These are phyloP conservation scores for Microctenopoma stevenorrisi DNA, from an alignment of 2,797 vertebrate genomes.

Conservation along the genomic window DNA sequence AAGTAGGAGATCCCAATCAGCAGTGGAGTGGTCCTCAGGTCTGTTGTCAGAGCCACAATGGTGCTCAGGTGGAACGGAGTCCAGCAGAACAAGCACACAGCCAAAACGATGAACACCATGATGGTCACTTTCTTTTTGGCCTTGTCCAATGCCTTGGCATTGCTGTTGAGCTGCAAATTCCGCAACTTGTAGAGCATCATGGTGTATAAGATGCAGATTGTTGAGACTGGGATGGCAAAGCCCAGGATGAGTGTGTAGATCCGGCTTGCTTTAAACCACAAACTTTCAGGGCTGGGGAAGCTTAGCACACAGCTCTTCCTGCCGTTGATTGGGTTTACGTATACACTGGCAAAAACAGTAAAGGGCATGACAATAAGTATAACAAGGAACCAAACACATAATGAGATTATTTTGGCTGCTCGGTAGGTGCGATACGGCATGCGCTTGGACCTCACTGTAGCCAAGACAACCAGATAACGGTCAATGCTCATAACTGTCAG, in stretches of 20 bases:
- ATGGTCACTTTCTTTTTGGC: constrained; percentile 90
- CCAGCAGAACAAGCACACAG: constrained; percentile 90
- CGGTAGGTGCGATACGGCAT: constrained; percentile 86
- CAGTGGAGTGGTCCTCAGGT: constrained; percentile 86
- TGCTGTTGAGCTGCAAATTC: constrained; percentile 87
- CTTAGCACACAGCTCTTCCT: constrained; percentile 88
- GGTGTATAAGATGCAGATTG: constrained; percentile 87
- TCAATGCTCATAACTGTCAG: constrained; percentile 90
- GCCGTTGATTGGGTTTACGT: constrained; percentile 69
- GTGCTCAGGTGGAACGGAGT: constrained; percentile 91
- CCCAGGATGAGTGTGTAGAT: constrained; percentile 88
- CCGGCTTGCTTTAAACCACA: constrained; percentile 89
- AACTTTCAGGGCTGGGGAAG: constrained; percentile 86
- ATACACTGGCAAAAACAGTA: constrained; percentile 85
- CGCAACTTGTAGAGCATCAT: constrained; percentile 88
- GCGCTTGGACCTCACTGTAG: constrained; percentile 85
- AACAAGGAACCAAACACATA: constrained; percentile 88
- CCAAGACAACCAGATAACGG: constrained; percentile 87
- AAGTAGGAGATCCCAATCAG: constrained; percentile 89
- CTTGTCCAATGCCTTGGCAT: constrained; percentile 88
- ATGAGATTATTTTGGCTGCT: constrained; percentile 84
- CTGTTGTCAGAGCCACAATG: constrained; percentile 87
- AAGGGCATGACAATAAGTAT: constrained; percentile 88
- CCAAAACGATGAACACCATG: constrained; percentile 89
- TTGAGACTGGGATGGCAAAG: constrained; percentile 88